Evolutionary conservation across 2,113 vertebrate species (phyloP).

Genomic region (Tychaedon coryphoeus): DNA sequence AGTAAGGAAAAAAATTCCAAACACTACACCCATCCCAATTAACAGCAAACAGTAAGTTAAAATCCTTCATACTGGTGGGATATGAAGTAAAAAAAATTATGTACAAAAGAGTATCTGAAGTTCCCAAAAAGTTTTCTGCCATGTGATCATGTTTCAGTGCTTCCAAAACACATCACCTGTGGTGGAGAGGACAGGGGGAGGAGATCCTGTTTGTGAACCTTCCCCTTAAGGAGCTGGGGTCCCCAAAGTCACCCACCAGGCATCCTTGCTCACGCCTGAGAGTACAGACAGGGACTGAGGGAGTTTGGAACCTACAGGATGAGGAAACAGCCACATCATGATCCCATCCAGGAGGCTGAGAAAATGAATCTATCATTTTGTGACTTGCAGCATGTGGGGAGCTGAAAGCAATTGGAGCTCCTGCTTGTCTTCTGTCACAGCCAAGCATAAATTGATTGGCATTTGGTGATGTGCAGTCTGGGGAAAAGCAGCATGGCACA

Average conservation of each 20-base stretch:
- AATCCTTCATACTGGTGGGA: background rate
- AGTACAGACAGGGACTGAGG: background rate
- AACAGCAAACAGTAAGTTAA: background rate
- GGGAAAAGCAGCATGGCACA: background rate
- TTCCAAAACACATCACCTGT: background rate
- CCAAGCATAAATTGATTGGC: background rate
- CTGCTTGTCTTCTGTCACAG: background rate
- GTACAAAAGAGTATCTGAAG: background rate
- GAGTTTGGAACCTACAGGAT: background rate
- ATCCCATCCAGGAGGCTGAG: background rate
- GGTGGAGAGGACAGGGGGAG: background rate
- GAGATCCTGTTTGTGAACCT: background rate
- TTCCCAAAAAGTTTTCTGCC: background rate
- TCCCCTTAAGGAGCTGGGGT: background rate
- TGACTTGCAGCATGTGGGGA: background rate
- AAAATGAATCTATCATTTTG: background rate
- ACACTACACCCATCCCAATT: background rate
- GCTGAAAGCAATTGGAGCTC: background rate
- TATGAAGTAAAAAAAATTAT: background rate
- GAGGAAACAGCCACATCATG: background rate
- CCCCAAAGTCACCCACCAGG: background rate
- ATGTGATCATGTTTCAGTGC: background rate
- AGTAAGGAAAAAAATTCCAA: background rate
- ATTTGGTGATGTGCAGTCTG: background rate
- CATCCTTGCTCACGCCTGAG: background rate